A percentile compares a stretch with the other conserved stretches of the same genome.
phyloP scores from a whole-genome alignment of 2,888 invertebrate genomes.

The Pterobdella sp. region DNA sequence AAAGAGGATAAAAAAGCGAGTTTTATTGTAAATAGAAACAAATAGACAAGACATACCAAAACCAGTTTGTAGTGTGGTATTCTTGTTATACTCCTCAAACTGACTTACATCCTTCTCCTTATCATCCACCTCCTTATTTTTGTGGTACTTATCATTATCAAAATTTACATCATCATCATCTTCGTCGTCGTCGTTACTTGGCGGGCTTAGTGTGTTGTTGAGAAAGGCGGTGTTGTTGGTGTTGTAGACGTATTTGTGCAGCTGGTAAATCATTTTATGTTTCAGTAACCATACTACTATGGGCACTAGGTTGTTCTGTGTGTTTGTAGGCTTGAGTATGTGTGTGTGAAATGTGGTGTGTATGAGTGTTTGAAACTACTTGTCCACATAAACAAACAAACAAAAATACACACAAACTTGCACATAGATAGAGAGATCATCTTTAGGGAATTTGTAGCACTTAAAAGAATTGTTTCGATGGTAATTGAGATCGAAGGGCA shows the following conservation, averaged over 20 bases:
- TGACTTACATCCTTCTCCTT: background rate
- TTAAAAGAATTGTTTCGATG: background rate
- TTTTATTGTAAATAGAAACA: too few species aligned
- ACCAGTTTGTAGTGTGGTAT: too few species aligned
- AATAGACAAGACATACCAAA: too few species aligned
- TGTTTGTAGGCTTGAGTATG: too few species aligned
- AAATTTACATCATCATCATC: constrained; percentile 1
- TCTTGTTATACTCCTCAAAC: background rate
- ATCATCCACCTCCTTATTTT: background rate
- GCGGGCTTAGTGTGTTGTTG: background rate
- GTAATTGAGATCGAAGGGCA: constrained; percentile 13
- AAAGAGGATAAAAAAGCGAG: too few species aligned
- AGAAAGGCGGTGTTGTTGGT: background rate
- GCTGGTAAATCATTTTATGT: constrained; percentile 20
- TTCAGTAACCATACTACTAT: constrained; percentile 17
- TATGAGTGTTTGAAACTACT: too few species aligned
- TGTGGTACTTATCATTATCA: background rate
- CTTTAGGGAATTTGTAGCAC: background rate
- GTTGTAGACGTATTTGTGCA: constrained; percentile 24
- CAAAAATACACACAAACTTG: background rate
- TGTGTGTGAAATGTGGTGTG: too few species aligned
- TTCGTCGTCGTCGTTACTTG: background rate
- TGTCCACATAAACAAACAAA: background rate
- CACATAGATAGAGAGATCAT: background rate
- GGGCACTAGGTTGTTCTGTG: background rate